Evolutionary conservation across 2,113 vertebrate species (phyloP), one percentile per base, ranked within the genome.

Genomic region (Gasterosteus aculeatus): DNA sequence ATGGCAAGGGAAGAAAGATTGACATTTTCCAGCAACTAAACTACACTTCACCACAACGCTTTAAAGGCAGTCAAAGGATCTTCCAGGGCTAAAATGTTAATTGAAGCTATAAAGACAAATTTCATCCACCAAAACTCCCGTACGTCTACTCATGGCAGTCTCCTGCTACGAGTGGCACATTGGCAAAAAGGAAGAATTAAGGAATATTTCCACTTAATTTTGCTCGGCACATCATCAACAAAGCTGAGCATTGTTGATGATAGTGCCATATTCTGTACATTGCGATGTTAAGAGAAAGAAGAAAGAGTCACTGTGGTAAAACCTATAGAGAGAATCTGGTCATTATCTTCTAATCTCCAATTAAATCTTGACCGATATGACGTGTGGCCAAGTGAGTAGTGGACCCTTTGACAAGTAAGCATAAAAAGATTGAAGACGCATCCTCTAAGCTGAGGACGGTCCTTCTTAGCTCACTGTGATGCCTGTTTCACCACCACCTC

Each of bases 211-310:
- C 79, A 29, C 49, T 31, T 71, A 39, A 49, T 64, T 72, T 85
- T 74, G 88, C 87, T 93, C 87, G 90, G 90, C 87, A 85, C 63
- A 81, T 56, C 74, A 42, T 83, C 29, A 60, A 75, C 56, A 66
- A 68, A 83, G 46, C 58, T 65, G 56, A 69, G 62, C 59, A 62
- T 39, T 4, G 7, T 39, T 62, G 16, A 18, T 58, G 16, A 41
- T 57, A 16, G 33, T 58, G 61, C 60, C 7, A 46, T 29, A 31
- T 65, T 77, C 69, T 14, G 47, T 19, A 53, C 47, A 14, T 3
- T 62, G 49, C 62, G 68, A 78, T 22, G 65, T 29, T 29, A 10
- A 64, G 29, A 19, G 26, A 44, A 15, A 53, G 44, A 49, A 19
- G 19, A 41, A 58, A 18, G 77, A 33, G 31, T 68, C 44, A 68